Percentiles rank a stretch among this genome's conserved stretches.
Conservation (phyloP, 2,888 invertebrate genomes). For the Megastigmus dorsalis region DNA sequence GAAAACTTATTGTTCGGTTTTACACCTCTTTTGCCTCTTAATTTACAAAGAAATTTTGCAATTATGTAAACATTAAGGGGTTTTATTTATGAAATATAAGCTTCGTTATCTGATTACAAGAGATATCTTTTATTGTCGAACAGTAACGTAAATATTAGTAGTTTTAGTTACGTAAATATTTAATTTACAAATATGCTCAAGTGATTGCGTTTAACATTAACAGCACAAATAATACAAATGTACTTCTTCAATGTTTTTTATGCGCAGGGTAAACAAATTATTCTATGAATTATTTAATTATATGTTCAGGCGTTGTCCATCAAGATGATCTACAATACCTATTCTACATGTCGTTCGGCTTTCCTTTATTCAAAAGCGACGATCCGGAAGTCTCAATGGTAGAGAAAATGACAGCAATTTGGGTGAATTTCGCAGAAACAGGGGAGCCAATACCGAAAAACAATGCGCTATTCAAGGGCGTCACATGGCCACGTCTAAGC, state of each 20-base stretch:
- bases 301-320: conserved; percentile 4
- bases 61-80: background rate
- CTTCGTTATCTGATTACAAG: no score
- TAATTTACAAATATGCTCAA: no score
- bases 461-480: conserved; percentile 66
- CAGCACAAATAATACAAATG: no score
- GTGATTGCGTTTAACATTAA: no score
- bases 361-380: conserved; percentile 71
- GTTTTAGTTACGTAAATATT: no score
- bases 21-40: no score
- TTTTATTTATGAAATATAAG: no score
- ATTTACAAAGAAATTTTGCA: background rate
- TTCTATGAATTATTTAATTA: background rate
- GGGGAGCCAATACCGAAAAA: conserved; percentile 75
- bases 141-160: no score
- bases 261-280: background rate
- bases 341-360: conserved; percentile 25
- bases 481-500: conserved; percentile 72
- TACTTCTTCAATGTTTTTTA: no score
- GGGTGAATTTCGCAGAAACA: conserved; percentile 73
- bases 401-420: conserved; percentile 71
- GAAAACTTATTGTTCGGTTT: no score
- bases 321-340: conserved; percentile 3
- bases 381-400: conserved; percentile 74
- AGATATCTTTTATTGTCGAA: no score